Evolutionary conservation across 2,888 invertebrate species (phyloP).

Genomic region (Cerceris ruficornis): DNA sequence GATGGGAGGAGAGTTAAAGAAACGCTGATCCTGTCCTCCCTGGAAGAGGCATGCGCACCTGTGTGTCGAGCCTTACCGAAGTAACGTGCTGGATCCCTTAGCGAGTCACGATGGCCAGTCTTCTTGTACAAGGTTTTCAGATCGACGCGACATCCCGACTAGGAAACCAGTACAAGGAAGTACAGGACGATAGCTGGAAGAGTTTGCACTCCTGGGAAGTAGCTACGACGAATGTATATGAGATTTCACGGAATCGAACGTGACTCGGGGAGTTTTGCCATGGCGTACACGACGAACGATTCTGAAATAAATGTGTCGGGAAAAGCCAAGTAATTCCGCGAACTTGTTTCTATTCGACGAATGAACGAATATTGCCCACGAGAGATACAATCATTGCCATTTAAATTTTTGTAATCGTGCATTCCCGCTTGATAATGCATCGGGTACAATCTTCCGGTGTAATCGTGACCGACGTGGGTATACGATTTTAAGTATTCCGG

Average conservation of each 20-base stretch:
- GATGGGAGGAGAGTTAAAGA: slow-evolving; percentile 59
- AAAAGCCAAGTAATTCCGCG: background rate
- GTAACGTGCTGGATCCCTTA: slow-evolving; percentile 67
- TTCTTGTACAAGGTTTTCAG: slow-evolving; percentile 68
- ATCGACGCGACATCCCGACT: slow-evolving; percentile 68
- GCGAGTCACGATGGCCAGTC: slow-evolving; percentile 63
- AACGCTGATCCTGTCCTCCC: slow-evolving; percentile 61
- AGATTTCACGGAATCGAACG: slow-evolving; percentile 57
- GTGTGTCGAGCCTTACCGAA: slow-evolving; percentile 64
- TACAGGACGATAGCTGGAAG: slow-evolving; percentile 60
- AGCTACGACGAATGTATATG: slow-evolving; percentile 59
- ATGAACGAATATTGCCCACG: too few relatives aligned
- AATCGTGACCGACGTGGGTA: too few relatives aligned
- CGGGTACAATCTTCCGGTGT: too few relatives aligned
- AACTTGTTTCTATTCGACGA: background rate
- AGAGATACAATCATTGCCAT: too few relatives aligned
- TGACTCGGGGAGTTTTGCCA: slow-evolving; percentile 45
- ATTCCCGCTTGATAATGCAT: too few relatives aligned
- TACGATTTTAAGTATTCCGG: too few relatives aligned
- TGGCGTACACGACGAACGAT: slow-evolving; percentile 15
- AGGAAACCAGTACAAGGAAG: slow-evolving; percentile 72
- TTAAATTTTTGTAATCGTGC: too few relatives aligned
- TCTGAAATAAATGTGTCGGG: background rate
- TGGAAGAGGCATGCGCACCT: slow-evolving; percentile 66
- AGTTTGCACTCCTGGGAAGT: slow-evolving; percentile 63